Base-by-base conservation (phyloP, 2,113 vertebrate species). In the Aptenodytes forsteri region DNA sequence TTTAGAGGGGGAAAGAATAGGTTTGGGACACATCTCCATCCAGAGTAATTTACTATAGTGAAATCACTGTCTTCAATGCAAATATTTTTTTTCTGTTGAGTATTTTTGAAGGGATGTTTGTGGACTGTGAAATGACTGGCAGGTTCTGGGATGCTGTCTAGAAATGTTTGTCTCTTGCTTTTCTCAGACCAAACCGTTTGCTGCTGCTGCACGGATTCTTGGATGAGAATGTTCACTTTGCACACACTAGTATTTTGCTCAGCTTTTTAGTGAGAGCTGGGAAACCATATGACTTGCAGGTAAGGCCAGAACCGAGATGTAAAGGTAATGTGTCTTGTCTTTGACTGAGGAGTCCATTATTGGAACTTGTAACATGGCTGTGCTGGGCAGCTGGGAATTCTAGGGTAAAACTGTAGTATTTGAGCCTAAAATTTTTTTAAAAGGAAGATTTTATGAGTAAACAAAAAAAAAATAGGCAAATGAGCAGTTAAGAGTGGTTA, bases 211-310 rank as follows among this genome's bases (percentile, higher is more conserved):
- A 99, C 2, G 98, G 98, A 16, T 99, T 99, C 96, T 93, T 99
- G 93, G 98, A 99, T 97, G 98, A 99, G 94, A 99, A 99, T 6
- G 98, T 99, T 91, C 98, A 99, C 95, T 99, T 99, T 98, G 98
- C 98, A 98, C 98, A 99, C 69, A 99, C 98, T 67, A 99, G 98
- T 96, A 98, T 99, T 93, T 96, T 99, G 95, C 98, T 99, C 95
- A 98, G 98, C 94, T 99, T 99, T 94, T 98, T 99, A 96, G 98
- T 99, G 95, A 98, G 98, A 96, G 98, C 98, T 96, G 98, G 98
- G 75, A 99, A 99, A 82, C 98, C 98, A 0, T 99, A 99, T 56
- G 98, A 99, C 87, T 94, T 99, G 83, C 98, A 99, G 98, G 98
- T 99, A 87, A 98, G 98, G 29, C 44, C 36, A 70, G 54, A 65